Evolutionary conservation across 53 echinoderm and acorn worm genomes (phyloP).

Genomic region (Patiria pectinifera): DNA sequence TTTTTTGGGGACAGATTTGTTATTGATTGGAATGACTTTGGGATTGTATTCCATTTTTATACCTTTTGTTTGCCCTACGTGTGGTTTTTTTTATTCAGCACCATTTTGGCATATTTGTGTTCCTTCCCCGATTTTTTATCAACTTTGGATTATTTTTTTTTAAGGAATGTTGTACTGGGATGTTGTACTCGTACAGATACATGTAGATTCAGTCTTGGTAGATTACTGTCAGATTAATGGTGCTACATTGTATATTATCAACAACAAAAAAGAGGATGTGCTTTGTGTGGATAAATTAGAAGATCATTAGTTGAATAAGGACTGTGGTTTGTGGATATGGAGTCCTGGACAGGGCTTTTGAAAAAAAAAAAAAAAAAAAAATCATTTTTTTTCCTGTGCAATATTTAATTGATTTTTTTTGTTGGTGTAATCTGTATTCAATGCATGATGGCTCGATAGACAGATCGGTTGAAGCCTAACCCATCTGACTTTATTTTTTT

Average conservation of each 20-base stretch:
- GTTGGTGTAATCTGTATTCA: slow-evolving; percentile 53
- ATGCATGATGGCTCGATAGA: slow-evolving; percentile 53
- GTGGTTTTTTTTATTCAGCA: slow-evolving; percentile 4
- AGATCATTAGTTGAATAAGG: slow-evolving; percentile 40
- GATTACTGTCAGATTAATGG: slow-evolving; percentile 61
- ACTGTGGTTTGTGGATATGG: slow-evolving; percentile 34
- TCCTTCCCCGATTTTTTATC: neutral
- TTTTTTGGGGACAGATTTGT: slow-evolving; percentile 55
- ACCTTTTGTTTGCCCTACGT: slow-evolving; percentile 42
- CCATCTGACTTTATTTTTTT: slow-evolving; percentile 59
- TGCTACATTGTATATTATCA: slow-evolving; percentile 66
- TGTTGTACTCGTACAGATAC: slow-evolving; percentile 47
- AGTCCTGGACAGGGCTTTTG: slow-evolving; percentile 33
- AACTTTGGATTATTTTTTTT: slow-evolving; percentile 6
- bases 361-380: slow-evolving; percentile 26
- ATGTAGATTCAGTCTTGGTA: slow-evolving; percentile 37
- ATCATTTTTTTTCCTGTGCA: slow-evolving; percentile 61
- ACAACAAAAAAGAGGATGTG: slow-evolving; percentile 32
- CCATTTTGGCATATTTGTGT: slow-evolving; percentile 6
- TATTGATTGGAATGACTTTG: slow-evolving; percentile 56
- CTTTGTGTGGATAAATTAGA: slow-evolving; percentile 66
- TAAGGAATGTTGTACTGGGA: slow-evolving; percentile 67
- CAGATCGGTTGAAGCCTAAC: slow-evolving; percentile 30
- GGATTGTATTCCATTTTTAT: slow-evolving; percentile 71
- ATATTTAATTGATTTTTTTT: slow-evolving; percentile 73